Percentiles rank a stretch among this genome's conserved stretches.
Evolutionary conservation across 2,113 vertebrate genomes (phyloP).

Genomic region (Felis chaus): DNA sequence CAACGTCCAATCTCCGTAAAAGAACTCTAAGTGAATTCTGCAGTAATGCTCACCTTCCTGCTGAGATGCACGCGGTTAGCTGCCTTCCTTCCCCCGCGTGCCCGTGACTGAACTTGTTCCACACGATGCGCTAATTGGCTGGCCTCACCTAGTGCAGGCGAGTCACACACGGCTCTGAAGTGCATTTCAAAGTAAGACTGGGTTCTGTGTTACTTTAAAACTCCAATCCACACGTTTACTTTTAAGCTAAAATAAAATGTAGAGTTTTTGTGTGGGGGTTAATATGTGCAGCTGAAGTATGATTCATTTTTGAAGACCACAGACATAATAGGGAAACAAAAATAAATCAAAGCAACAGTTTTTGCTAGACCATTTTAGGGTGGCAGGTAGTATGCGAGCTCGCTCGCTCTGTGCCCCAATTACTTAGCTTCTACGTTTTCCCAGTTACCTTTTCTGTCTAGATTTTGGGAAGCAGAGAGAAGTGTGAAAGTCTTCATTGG

Average conservation of each 20-base stretch:
- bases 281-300: not conserved
- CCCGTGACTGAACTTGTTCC: not conserved
- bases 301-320: constrained; percentile 84
- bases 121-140: constrained; percentile 91
- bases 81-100: not conserved
- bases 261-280: not conserved
- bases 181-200: constrained; percentile 91
- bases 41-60: not conserved
- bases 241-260: constrained; percentile 6
- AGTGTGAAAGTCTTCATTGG: constrained; percentile 85
- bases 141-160: constrained; percentile 90
- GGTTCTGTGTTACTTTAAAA: not conserved
- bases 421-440: not conserved
- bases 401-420: not conserved
- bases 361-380: constrained; percentile 92
- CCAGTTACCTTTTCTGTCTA: constrained; percentile 64
- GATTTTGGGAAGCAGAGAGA: constrained; percentile 92
- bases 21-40: not conserved
- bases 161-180: constrained; percentile 86
- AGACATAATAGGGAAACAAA: constrained; percentile 91
- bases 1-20: not conserved
- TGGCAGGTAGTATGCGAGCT: constrained; percentile 82
- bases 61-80: not conserved
- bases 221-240: not conserved
- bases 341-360: constrained; percentile 90